These are phyloP conservation scores for Oxygymnocypris stewartii DNA, from an alignment of 2,113 vertebrate genomes.

Conservation along the genomic window DNA sequence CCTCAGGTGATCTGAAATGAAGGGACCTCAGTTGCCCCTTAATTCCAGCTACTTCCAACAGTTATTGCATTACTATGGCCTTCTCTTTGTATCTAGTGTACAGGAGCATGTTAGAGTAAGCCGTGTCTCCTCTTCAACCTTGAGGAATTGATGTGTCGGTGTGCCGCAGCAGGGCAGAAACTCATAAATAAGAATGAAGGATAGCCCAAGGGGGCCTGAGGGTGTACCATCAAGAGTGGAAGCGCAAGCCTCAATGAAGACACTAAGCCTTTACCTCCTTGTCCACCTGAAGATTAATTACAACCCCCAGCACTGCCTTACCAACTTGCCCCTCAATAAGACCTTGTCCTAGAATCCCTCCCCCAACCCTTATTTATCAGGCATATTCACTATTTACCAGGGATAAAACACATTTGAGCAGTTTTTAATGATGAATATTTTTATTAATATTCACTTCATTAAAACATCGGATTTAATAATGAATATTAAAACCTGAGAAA, in stretches of 20 bases:
- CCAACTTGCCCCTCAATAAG: slow-evolving; percentile 60
- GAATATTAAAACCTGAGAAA: too few relatives aligned
- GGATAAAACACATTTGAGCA: slow-evolving; percentile 11
- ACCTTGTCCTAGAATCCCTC: slow-evolving; percentile 58
- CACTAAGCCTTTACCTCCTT: slow-evolving; percentile 56
- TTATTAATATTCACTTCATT: too few relatives aligned
- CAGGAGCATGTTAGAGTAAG: slow-evolving; percentile 41
- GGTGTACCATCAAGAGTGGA: slow-evolving; percentile 21
- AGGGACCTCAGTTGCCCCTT: slow-evolving; percentile 13
- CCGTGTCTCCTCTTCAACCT: slow-evolving; percentile 67
- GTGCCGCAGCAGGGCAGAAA: slow-evolving; percentile 68
- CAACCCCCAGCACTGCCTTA: slow-evolving; percentile 61
- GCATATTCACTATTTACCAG: slow-evolving; percentile 5
- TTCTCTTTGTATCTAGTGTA: slow-evolving; percentile 43
- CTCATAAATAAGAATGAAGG: slow-evolving; percentile 81
- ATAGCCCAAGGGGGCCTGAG: slow-evolving; percentile 64
- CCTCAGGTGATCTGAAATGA: slow-evolving; percentile 12
- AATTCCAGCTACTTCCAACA: slow-evolving; percentile 10
- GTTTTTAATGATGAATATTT: neutral
- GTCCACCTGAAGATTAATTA: slow-evolving; percentile 72
- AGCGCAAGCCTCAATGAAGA: slow-evolving; percentile 59
- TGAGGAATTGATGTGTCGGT: slow-evolving; percentile 72
- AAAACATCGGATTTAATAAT: too few relatives aligned
- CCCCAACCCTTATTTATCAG: neutral
- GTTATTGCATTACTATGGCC: slow-evolving; percentile 18